Percentiles rank a stretch among this genome's conserved stretches.
These are phyloP conservation scores for Craseonycteris thonglongyai DNA, from an alignment of 2,113 vertebrate species.

Conservation along the genomic window DNA sequence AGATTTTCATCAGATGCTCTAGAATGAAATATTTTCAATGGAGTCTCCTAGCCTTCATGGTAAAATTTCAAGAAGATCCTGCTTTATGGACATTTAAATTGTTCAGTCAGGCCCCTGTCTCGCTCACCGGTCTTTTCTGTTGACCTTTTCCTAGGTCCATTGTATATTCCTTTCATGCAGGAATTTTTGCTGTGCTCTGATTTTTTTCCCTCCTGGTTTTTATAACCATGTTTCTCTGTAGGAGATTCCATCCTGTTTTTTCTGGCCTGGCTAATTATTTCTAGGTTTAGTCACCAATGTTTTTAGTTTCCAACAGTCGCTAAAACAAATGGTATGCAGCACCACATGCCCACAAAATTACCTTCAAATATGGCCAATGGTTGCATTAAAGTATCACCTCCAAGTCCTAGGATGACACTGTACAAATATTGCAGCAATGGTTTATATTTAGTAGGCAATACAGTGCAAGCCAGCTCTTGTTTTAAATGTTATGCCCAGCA, in stretches of 20 bases:
- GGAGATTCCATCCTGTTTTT: not conserved
- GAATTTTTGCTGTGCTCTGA: not conserved
- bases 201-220: not conserved
- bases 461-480: conserved; percentile 45
- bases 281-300: not conserved
- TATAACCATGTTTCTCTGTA: not conserved
- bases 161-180: not conserved
- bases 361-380: not conserved
- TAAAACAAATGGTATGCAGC: conserved; percentile 35
- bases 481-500: conserved; percentile 80
- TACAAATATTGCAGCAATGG: conserved; percentile 34
- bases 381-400: conserved; percentile 61
- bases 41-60: not conserved
- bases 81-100: not conserved
- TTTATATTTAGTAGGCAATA: conserved; percentile 58
- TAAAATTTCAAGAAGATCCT: not conserved
- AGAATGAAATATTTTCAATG: not conserved
- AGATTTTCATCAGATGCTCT: not conserved
- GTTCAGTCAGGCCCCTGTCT: not conserved
- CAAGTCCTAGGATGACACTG: conserved; percentile 27
- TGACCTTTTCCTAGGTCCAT: not conserved
- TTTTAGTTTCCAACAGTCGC: conserved; percentile 30
- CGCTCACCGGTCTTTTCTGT: not conserved
- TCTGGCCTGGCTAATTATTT: conserved; percentile 38
- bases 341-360: conserved; percentile 38